Percentiles rank a stretch among this genome's conserved stretches.
Conservation (phyloP, 2,888 invertebrate genomes). For the Dyspetes luteomarginatus region DNA sequence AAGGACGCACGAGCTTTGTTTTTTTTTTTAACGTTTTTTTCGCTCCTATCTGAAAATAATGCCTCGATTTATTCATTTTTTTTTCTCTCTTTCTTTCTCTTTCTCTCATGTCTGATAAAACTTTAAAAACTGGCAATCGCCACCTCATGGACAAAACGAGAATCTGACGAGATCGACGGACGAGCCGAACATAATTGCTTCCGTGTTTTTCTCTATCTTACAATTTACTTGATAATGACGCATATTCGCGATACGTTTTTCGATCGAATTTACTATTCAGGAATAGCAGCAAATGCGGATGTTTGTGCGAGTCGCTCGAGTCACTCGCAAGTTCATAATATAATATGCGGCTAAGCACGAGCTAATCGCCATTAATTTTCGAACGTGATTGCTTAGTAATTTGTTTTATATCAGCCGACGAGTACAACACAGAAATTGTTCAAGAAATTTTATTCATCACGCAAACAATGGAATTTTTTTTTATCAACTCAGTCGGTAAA, state of each 20-base stretch:
- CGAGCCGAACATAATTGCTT: background rate
- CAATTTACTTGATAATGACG: background rate
- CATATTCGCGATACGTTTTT: background rate
- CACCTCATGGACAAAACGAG: background rate
- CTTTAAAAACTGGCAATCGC: background rate
- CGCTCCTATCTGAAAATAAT: background rate
- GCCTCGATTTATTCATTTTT: background rate
- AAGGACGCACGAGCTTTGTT: too few species aligned
- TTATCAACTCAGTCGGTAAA: too few species aligned
- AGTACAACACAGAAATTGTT: background rate
- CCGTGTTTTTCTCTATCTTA: background rate
- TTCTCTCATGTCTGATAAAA: background rate
- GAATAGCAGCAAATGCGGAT: constrained; percentile 12
- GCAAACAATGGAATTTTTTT: too few species aligned
- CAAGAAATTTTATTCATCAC: too few species aligned
- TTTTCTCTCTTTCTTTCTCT: background rate
- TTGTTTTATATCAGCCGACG: background rate
- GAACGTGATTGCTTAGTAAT: background rate
- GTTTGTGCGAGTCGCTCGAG: constrained; percentile 29
- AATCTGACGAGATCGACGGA: background rate
- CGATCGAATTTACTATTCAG: background rate
- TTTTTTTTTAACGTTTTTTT: background rate
- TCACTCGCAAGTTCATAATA: background rate
- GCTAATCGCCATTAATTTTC: constrained; percentile 30
- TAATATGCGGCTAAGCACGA: too few species aligned